A percentile compares a stretch with the other conserved stretches of the same genome.
These are phyloP conservation scores for Upupa epops DNA, from an alignment of 2,113 vertebrate species.

Conservation along the genomic window DNA sequence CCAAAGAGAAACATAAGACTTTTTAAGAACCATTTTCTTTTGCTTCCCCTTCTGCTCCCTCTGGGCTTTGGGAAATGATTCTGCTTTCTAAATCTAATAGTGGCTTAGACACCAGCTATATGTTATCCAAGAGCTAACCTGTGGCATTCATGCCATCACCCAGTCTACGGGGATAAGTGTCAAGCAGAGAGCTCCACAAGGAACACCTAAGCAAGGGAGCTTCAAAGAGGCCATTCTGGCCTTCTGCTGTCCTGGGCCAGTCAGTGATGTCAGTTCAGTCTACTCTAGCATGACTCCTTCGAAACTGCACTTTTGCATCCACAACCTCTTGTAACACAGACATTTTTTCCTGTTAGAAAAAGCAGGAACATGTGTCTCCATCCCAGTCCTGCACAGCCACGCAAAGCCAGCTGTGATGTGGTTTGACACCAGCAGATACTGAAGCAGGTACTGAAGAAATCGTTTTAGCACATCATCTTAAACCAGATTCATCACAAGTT, in stretches of 20 bases:
- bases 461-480: background rate
- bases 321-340: background rate
- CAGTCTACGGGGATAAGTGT: background rate
- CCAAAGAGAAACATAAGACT: slow-evolving; percentile 62
- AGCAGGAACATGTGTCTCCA: fast-evolving
- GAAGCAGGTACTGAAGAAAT: background rate
- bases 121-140: slow-evolving; percentile 41
- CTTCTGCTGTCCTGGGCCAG: background rate
- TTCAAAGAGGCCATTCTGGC: background rate
- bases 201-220: background rate
- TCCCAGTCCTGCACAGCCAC: background rate
- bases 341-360: background rate
- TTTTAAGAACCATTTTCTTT: slow-evolving; percentile 57
- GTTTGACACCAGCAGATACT: background rate
- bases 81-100: slow-evolving; percentile 61
- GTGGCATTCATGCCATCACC: background rate
- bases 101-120: slow-evolving; percentile 57
- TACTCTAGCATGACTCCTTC: background rate
- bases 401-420: background rate
- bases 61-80: slow-evolving; percentile 61
- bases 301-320: background rate
- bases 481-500: background rate
- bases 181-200: background rate
- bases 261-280: background rate
- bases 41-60: slow-evolving; percentile 59